Evolutionary conservation across 2,888 invertebrate genomes (phyloP), one percentile per base, ranked within the genome.

Genomic region (Spilarctia lutea): DNA sequence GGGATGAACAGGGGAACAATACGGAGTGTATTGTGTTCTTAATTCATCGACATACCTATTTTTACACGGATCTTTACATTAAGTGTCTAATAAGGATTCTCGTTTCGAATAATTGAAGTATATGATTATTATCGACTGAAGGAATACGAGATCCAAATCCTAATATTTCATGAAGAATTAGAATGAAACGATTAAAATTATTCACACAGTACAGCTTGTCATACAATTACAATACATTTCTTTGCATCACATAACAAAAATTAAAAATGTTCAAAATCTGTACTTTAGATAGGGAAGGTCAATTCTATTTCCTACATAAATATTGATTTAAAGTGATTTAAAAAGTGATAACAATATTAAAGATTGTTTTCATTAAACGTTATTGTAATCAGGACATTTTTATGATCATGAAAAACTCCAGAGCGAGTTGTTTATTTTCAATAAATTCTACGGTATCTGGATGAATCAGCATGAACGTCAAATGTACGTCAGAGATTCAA

Each of bases 371-470:
- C 80, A 84, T 81, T 76, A 80, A 69, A 42, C 70, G 80, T 82
- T 83, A 84, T 80, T 85, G 80, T 78, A 71, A 79, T 79, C 80
- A 79, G 78, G 83, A 79, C 84, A 84, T 80, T 80, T 77, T 78
- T 80, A 84, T 78, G 77, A 77, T 80, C 82, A 71, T 82, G 81
- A 90, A 88, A 86, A 84, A 85, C 79, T 83, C 78, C 78, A 73
- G 79, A 83, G 79, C 80, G 83, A 84, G 86, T 84, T 89, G 89
- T 88, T 89, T 90, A 88, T 85, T 80, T 87, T 81, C 82, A 85
- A 83, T 80, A 80, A 73, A 65, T 52, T 71, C 75, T 42, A 42
- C 65, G 65, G n/a, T 56, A 69, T 75, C 68, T 82, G 78, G 81
- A 84, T 87, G 87, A 89, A 79, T 85, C 83, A 82, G 70, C 74